Evolutionary conservation across 2,797 vertebrate species (phyloP).

Genomic region (Tinamus major): DNA sequence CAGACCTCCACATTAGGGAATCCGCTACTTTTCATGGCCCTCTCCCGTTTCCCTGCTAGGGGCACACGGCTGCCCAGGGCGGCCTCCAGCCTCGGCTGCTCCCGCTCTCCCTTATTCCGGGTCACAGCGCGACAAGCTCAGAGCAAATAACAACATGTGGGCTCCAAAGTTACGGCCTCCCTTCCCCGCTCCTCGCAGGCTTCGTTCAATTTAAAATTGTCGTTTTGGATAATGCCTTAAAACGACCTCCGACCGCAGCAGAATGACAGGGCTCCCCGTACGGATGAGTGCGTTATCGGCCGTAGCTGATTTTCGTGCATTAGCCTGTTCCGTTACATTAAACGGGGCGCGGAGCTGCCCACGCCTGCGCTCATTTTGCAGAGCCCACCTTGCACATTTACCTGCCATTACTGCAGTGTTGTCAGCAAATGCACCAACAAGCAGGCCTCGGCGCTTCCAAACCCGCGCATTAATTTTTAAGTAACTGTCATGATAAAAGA

Average conservation of each 20-base stretch:
- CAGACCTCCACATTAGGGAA: neutral
- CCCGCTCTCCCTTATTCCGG: neutral
- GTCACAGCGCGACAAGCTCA: neutral
- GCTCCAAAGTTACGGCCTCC: neutral
- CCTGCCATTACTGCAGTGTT: neutral
- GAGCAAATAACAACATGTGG: neutral
- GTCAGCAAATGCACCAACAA: conserved; percentile 58
- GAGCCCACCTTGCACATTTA: conserved; percentile 11
- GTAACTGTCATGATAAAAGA: conserved; percentile 61
- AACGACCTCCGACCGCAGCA: neutral
- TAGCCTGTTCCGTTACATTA: neutral
- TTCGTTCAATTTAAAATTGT: conserved; percentile 16
- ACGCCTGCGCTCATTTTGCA: neutral
- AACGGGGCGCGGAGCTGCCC: neutral
- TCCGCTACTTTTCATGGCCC: neutral
- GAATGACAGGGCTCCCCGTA: conserved; percentile 1
- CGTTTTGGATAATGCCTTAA: neutral
- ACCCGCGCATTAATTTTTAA: conserved; percentile 65
- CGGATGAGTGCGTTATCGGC: neutral
- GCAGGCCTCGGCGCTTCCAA: conserved; percentile 2
- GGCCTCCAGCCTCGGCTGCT: neutral
- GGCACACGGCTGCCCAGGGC: too few relatives aligned
- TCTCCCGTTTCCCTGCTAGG: neutral
- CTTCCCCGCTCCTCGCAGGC: neutral
- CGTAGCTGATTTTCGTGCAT: neutral